Percentiles rank a stretch among this genome's conserved stretches.
Evolutionary conservation across 2,113 vertebrate species (phyloP).

Genomic region (Hippocampus mohnikei): DNA sequence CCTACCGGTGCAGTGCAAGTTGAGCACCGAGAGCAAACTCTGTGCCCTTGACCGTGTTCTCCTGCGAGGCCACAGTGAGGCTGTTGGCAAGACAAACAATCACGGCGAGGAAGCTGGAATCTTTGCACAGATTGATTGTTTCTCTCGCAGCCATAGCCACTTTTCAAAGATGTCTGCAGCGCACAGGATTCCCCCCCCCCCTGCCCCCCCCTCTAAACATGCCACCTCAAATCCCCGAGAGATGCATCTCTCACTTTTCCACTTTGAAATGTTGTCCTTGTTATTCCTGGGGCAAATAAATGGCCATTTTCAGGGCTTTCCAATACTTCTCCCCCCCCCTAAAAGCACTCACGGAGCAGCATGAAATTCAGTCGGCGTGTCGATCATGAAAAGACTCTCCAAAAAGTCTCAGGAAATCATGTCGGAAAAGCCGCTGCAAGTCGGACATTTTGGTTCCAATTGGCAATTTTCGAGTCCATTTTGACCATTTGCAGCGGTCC

Average conservation of each 20-base stretch:
- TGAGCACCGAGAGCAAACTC: background rate
- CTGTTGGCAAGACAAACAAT: constrained; percentile 26
- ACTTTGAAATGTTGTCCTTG: background rate
- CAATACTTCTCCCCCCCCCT: background rate
- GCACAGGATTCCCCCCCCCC: constrained; percentile 19
- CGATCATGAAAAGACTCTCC: background rate
- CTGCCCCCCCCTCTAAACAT: constrained; percentile 10
- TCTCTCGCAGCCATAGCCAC: constrained; percentile 26
- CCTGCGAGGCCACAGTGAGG: constrained; percentile 11
- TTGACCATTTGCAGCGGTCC: background rate
- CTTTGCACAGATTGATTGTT: constrained; percentile 38
- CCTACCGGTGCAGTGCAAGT: background rate
- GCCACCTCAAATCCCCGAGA: background rate
- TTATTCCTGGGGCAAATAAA: background rate
- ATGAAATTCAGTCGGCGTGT: background rate
- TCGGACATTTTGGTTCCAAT: background rate
- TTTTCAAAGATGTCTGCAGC: constrained; percentile 38
- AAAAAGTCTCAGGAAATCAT: background rate
- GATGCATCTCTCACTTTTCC: background rate
- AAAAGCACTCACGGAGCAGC: background rate
- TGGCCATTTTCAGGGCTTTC: background rate
- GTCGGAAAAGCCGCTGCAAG: background rate
- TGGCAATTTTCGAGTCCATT: background rate
- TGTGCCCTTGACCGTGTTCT: constrained; percentile 13
- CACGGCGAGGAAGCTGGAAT: constrained; percentile 28